Percentiles rank a stretch among this genome's conserved stretches.
These are phyloP conservation scores for Rhadinocentrus ornatus DNA, from an alignment of 2,797 vertebrate genomes.

Conservation along the genomic window DNA sequence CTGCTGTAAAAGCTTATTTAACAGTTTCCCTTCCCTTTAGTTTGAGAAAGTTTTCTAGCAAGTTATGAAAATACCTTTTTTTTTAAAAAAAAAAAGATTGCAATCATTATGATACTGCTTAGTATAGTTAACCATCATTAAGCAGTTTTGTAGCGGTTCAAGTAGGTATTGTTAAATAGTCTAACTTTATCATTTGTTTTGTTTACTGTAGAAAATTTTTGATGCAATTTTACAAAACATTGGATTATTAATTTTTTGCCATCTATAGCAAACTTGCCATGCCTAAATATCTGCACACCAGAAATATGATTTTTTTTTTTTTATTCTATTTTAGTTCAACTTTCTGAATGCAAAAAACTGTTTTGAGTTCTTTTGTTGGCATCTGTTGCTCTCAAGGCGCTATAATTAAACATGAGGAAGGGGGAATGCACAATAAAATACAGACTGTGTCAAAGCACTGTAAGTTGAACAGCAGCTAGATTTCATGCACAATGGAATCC, in stretches of 20 bases:
- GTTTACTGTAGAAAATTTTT: neutral
- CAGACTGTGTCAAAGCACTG: conserved; percentile 43
- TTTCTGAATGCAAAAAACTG: conserved; percentile 62
- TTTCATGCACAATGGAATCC: conserved; percentile 41
- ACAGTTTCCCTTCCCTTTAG: conserved; percentile 39
- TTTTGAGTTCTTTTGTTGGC: conserved; percentile 55
- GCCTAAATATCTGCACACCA: conserved; percentile 12
- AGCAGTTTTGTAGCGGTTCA: conserved; percentile 43
- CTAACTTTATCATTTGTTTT: neutral
- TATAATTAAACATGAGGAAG: conserved; percentile 72
- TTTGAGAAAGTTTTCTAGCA: conserved; percentile 50
- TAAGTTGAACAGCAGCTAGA: conserved; percentile 50
- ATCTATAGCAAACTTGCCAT: neutral
- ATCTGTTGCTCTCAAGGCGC: conserved; percentile 57
- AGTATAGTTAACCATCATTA: conserved; percentile 43
- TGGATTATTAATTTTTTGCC: neutral
- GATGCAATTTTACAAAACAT: neutral
- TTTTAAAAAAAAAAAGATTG: conserved; percentile 45
- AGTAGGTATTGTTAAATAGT: neutral
- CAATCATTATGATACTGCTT: conserved; percentile 43
- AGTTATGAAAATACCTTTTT: conserved; percentile 38
- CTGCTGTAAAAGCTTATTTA: conserved; percentile 57
- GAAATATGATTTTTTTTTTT: conserved; percentile 57
- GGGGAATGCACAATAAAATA: conserved; percentile 42
- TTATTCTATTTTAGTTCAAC: conserved; percentile 51